Base-by-base conservation (phyloP, 2,113 vertebrate species). In the Grus americana region DNA sequence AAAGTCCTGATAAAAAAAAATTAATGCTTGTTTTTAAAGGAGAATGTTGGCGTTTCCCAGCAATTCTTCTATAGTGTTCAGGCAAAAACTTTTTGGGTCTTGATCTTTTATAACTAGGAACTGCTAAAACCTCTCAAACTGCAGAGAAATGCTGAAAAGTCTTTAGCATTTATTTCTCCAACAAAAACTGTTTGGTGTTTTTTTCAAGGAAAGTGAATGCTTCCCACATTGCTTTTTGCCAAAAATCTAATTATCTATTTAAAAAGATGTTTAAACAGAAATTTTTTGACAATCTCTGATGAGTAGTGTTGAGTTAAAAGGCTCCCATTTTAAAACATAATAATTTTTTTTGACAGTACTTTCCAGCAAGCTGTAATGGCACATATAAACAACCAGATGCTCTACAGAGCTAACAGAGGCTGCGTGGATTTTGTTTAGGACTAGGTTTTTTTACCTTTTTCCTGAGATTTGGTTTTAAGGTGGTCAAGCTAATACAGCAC, bases 181-280 rank as follows among this genome's bases (percentile, higher is more conserved):
- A 42, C 17, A 91, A 90, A 68, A 38, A 0, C 12, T 8, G 1
- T 26, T 54, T 27, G 12, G 12, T 52, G 23, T 11, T 15, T 52
- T 54, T 54, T 52, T n/a, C 2, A 44, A 86, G 79, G 40, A 40
- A 83, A 61, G n/a, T 32, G 9, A 93, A 44, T 75, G n/a, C 13
- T 89, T 95, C 86, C 73, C 40, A 72, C 24, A 20, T 66, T 0
- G 1, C 32, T 55, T 94, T 86, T 93, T 80, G 34, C 84, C 22
- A 86, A 50, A 96, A 96, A 78, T 49, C 16, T 63, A 87, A 85
- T 92, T 88, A 86, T 59, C 46, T 88, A 15, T 88, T 86, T 90
- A 27, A 94, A 42, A 92, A 90, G 30, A 52, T 86, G 16, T 49
- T 92, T 95, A 57, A 94, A 75, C 15, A 65, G 38, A 78, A 26